Percentiles rank a stretch among this genome's conserved stretches.
phyloP scores from a whole-genome alignment of 2,797 vertebrate species.

The Spatula clypeata region DNA sequence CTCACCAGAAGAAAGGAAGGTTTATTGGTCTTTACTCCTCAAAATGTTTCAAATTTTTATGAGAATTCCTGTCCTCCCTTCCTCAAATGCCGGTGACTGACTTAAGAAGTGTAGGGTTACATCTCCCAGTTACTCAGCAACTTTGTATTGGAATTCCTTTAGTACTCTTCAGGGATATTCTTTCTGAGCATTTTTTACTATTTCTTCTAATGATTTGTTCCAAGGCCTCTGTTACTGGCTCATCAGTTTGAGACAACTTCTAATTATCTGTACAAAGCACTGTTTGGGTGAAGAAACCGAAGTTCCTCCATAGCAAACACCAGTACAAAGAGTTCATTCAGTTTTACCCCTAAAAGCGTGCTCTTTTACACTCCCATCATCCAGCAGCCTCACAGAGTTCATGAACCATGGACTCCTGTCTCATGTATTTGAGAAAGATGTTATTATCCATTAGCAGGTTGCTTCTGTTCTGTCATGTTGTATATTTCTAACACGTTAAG shows the following conservation, averaged over 20 bases:
- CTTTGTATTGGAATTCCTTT: background rate
- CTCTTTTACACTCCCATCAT: background rate
- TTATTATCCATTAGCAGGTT: background rate
- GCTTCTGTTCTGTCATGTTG: background rate
- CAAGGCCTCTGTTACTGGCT: background rate
- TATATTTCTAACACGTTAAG: background rate
- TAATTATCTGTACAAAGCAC: background rate
- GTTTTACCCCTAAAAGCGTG: background rate
- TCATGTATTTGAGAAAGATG: background rate
- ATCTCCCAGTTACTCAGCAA: background rate
- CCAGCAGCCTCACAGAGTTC: background rate
- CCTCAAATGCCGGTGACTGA: background rate
- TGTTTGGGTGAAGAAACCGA: background rate
- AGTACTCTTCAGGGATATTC: fast-evolving
- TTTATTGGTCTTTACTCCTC: background rate
- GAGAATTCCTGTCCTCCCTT: background rate
- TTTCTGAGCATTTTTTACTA: fast-evolving
- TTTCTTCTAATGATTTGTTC: background rate
- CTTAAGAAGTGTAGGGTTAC: background rate
- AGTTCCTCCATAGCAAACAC: background rate
- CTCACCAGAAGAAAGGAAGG: background rate
- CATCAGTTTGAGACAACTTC: background rate
- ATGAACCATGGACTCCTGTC: background rate
- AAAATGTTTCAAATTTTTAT: background rate
- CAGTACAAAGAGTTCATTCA: background rate